Conservation (phyloP, 2,888 invertebrate genomes). For the Smittia aterrima region DNA sequence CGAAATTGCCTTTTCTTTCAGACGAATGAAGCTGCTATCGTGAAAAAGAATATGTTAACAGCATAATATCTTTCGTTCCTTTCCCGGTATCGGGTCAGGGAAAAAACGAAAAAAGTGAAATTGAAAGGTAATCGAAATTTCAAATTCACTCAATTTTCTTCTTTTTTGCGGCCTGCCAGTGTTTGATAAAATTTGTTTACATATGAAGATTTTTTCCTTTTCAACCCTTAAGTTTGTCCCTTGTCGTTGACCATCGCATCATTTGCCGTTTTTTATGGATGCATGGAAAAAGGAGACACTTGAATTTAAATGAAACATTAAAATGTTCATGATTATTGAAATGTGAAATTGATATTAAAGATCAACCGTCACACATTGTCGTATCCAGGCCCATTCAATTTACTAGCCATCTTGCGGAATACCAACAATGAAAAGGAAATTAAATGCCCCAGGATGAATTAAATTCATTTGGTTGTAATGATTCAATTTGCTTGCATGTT, state of each 20-base stretch:
- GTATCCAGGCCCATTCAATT: too few species aligned
- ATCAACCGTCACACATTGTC: slow-evolving; percentile 32
- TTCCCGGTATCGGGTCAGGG: neutral
- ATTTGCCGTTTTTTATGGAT: neutral
- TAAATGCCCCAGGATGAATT: slow-evolving; percentile 29
- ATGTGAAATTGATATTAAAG: slow-evolving; percentile 41
- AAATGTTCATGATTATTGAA: slow-evolving; percentile 41
- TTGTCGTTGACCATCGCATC: neutral
- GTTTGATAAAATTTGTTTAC: slow-evolving; percentile 13
- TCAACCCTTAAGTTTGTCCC: neutral
- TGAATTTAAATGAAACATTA: slow-evolving; percentile 42
- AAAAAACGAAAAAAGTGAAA: neutral
- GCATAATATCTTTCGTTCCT: neutral
- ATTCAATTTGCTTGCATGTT: slow-evolving; percentile 36
- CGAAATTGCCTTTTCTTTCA: slow-evolving; percentile 39
- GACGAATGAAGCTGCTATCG: slow-evolving; percentile 11
- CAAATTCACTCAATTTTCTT: slow-evolving; percentile 31
- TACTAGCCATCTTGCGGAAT: neutral
- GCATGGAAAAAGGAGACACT: slow-evolving; percentile 23
- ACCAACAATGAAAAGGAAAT: neutral
- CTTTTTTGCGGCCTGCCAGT: slow-evolving; percentile 4
- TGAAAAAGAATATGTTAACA: slow-evolving; percentile 21
- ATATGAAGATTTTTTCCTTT: slow-evolving; percentile 4
- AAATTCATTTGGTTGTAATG: slow-evolving; percentile 39
- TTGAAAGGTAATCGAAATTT: slow-evolving; percentile 37